phyloP scores from a whole-genome alignment of 2,113 vertebrate species.

The Mesocricetus auratus region DNA sequence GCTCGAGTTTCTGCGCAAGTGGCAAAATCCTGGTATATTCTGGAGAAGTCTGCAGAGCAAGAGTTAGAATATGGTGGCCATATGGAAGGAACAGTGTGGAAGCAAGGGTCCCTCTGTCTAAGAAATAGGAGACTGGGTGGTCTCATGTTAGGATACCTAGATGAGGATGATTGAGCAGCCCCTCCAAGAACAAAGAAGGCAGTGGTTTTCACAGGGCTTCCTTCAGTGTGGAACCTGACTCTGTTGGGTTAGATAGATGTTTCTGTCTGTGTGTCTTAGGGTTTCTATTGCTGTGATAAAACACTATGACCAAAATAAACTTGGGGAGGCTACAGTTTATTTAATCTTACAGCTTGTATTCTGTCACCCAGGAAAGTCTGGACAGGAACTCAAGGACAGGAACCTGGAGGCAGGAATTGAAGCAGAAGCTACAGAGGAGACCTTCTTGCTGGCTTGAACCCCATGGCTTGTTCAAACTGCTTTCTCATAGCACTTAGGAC shows the following conservation, averaged over 20 bases:
- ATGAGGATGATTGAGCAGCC: not conserved
- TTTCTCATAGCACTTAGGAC: not conserved
- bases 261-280: accelerated
- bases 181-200: not conserved
- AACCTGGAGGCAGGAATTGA: not conserved
- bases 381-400: not conserved
- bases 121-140: not conserved
- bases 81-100: not conserved
- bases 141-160: too few species aligned
- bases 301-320: not conserved
- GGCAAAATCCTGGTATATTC: not conserved
- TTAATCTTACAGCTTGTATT: not conserved
- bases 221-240: not conserved
- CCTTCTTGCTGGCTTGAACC: not conserved
- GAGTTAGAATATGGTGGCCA: not conserved
- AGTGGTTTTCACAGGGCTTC: accelerated
- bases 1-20: not conserved
- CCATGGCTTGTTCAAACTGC: not conserved
- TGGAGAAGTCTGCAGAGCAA: not conserved
- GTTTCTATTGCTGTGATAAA: not conserved
- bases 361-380: not conserved
- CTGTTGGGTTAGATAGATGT: not conserved
- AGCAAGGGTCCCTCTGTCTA: not conserved
- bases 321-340: not conserved
- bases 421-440: not conserved